Evolutionary conservation across 2,888 invertebrate species (phyloP), one percentile per base, ranked within the genome.

Genomic region (Dasysyrphus tricinctus): DNA sequence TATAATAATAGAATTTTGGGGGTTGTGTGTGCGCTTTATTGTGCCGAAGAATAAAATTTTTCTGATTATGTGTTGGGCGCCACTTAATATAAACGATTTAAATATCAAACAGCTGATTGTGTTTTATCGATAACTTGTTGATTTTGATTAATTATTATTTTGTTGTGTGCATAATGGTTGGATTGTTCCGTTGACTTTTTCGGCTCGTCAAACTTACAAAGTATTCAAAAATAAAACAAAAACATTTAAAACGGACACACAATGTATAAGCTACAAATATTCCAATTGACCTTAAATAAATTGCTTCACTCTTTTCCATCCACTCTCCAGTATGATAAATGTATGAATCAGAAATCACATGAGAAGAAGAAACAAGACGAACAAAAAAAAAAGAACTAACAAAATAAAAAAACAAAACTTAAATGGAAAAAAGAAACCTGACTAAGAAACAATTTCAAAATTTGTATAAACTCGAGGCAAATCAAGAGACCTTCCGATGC

Each of bases 401-500:
- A n/a, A 4, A 32, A 4, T 11, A 11, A 49, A 49, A 49, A 49
- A 16, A 49, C 14, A 19, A 32, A 74, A 63, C 42, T 44, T 63
- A 44, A 63, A 61, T 47, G 9, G 3, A 32, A 44, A 61, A 77
- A 63, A 74, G 61, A 69, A 75, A 69, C 75, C 44, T 61, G 70
- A 56, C 34, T 34, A 78, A 80, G 42, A 73, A 47, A 19, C 51
- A 79, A 85, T 74, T 80, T 85, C 80, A 85, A 85, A 76, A 77
- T 63, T 73, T 69, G 39, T 54, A 24, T 6, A 69, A 67, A 77
- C 80, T 73, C 80, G 80, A 85, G 84, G 80, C 80, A 69, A 73
- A 85, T 42, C 37, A 61, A 80, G 72, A 85, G 80, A 81, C 81
- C 81, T 85, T 85, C 81, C 81, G 77, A 73, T 85, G 85, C 70